Evolutionary conservation across 2,797 vertebrate species (phyloP), one percentile per base, ranked within the genome.

Genomic region (Etheostoma nigrum): DNA sequence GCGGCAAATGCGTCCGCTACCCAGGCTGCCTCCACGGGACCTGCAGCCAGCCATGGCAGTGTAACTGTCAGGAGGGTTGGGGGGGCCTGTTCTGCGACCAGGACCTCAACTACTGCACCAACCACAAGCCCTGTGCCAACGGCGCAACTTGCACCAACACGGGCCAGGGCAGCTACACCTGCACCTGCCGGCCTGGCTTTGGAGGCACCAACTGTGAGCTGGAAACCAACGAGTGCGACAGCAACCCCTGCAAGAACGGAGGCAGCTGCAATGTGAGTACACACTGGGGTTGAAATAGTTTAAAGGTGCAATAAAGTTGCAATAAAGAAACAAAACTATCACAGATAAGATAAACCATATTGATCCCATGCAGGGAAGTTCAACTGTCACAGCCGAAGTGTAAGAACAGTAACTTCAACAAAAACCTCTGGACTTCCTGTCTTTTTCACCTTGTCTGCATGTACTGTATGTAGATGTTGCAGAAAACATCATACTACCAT

Each of bases 221-320:
- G 27, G 95, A 97, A 25, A 96, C 94, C 74, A 97, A 97, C 45
- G 96, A 97, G 85, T 98, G 97, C 9, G 96, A 97, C 74, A 96
- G 96, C 88, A 97, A 97, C 89, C 97, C 97, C 0, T 98, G 97
- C 94, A 96, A 96, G 90, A 98, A 97, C 0, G 97, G 97, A 57
- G 97, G 97, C 88, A 98, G 97, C 89, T 98, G 97, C 72, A 96
- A 94, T 0, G 97, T 98, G 89, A 95, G 97, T 95, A 2, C 12
- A 54, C 18, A 40, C 1, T 1, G 11, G 2, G 1, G 47, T 27
- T 62, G 4, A 61, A 10, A 4, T 10, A 21, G 18, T 33, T 30
- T 36, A 23, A 51, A 25, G 2, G 23, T 11, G 13, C 40, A 64
- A 0, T 67, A 14, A 25, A 61, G 2, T 12, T 53, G n/a, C 12